phyloP scores from a whole-genome alignment of 64 coral and sea anemone genomes.

The Porites australiensis region DNA sequence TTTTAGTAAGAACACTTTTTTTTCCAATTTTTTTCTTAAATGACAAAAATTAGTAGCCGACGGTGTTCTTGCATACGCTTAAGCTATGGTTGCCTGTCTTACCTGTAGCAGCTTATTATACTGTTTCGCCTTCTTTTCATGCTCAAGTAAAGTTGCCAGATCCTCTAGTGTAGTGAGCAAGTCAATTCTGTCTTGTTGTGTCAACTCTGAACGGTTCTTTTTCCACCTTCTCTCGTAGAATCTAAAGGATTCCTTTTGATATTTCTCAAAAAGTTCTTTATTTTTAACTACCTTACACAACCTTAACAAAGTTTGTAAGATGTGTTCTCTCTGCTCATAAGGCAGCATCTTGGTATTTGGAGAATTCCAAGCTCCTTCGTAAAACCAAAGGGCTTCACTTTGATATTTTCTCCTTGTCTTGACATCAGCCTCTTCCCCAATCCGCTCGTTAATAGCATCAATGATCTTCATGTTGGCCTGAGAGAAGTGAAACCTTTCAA shows the following conservation, averaged over 20 bases:
- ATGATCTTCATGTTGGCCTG: neutral
- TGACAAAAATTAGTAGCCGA: too few relatives aligned
- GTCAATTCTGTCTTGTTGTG: neutral
- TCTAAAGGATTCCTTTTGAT: neutral
- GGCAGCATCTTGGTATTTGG: conserved; percentile 15
- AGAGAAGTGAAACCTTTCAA: conserved; percentile 4
- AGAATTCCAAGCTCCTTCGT: conserved; percentile 33
- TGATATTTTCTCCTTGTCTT: neutral
- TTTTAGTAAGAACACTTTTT: too few relatives aligned
- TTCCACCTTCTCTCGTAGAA: neutral
- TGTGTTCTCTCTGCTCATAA: neutral
- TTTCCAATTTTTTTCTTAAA: too few relatives aligned
- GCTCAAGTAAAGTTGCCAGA: neutral
- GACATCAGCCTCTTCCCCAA: neutral
- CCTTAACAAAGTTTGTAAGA: neutral
- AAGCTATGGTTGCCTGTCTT: neutral
- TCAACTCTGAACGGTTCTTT: neutral
- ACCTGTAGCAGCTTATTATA: neutral
- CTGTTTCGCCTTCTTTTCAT: neutral
- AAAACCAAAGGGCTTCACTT: conserved; percentile 26
- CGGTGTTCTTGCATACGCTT: neutral
- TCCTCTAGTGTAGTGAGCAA: neutral
- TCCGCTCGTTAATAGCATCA: neutral
- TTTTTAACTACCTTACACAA: neutral
- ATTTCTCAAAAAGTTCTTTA: neutral